A percentile compares a stretch with the other conserved stretches of the same genome.
Conservation (phyloP, 2,888 invertebrate species). For the Ischnura elegans region DNA sequence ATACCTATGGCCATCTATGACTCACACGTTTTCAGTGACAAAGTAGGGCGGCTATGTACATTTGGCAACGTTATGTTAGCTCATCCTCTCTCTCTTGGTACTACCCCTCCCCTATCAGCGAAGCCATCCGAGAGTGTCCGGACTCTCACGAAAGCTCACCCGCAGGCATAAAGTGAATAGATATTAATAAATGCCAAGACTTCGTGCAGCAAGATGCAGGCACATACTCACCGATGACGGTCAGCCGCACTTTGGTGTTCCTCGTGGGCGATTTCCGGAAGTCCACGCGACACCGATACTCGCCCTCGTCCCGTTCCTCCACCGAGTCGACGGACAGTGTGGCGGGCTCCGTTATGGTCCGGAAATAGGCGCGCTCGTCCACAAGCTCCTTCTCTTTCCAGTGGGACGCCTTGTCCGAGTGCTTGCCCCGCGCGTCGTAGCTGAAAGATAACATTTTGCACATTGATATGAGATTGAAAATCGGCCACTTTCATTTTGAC, state of each 20-base stretch:
- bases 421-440: slow-evolving; percentile 71
- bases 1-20: no score
- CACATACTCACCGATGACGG: slow-evolving; percentile 71
- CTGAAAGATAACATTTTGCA: slow-evolving; percentile 69
- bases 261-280: slow-evolving; percentile 71
- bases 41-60: no score
- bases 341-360: slow-evolving; percentile 72
- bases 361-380: slow-evolving; percentile 71
- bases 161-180: no score
- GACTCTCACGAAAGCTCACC: no score
- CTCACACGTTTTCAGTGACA: no score
- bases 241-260: slow-evolving; percentile 71
- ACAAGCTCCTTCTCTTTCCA: slow-evolving; percentile 72
- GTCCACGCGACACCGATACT: slow-evolving; percentile 72
- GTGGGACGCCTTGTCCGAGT: slow-evolving; percentile 71
- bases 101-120: no score
- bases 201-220: no score
- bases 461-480: no score
- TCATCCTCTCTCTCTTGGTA: no score
- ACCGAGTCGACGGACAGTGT: slow-evolving; percentile 71
- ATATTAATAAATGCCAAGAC: no score
- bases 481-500: not conserved
- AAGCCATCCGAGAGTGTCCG: no score
- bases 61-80: no score
- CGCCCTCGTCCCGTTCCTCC: slow-evolving; percentile 71